Evolutionary conservation across 2,888 invertebrate species (phyloP), one percentile per base, ranked within the genome.

Genomic region (Dolichomitus sp.): DNA sequence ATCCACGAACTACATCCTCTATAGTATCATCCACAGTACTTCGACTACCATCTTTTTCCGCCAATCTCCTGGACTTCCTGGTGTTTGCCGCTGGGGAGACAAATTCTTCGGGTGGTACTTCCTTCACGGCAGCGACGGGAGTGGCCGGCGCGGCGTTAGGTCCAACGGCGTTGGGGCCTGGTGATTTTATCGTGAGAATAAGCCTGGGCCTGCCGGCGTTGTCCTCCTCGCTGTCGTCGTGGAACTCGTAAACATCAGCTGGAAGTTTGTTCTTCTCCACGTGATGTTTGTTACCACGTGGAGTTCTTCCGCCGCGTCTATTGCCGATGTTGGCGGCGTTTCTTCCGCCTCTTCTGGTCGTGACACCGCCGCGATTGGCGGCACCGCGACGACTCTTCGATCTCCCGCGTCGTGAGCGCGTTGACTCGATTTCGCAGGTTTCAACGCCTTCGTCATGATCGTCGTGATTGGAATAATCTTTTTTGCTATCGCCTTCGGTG

Each of bases 201-300:
- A 97, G 94, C 52, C 98, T 95, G 0, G 97, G 97, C 27, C 97
- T 95, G 45, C 94, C 92, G 14, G 94, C 92, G 61, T 94, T 93
- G 19, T 94, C 95, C 90, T 97, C 97, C 90, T 98, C 98, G 5
- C 97, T 97, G 92, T 98, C 98, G 91, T 98, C 98, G 87, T 97
- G 96, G 92, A 98, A 98, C 92, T 98, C 98, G 91, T 98, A 98
- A 3, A 98, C 96, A 90, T 98, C 98, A 11, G 97, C 96, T 0
- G 96, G 95, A 66, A 95, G 94, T 87, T 96, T 95, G 65, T 92
- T 93, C 87, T 94, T 95, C 85, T 94, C 96, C 11, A 94, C 88
- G 57, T 92, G 91, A 59, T 92, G 92, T 59, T 93, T 93, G 12
- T 87, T 91, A 59, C 90, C 92, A 11, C 91, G 92, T 0, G 91